Base-by-base conservation (phyloP, 2,888 invertebrate genomes). In the Pachycephus smyrnensis region DNA sequence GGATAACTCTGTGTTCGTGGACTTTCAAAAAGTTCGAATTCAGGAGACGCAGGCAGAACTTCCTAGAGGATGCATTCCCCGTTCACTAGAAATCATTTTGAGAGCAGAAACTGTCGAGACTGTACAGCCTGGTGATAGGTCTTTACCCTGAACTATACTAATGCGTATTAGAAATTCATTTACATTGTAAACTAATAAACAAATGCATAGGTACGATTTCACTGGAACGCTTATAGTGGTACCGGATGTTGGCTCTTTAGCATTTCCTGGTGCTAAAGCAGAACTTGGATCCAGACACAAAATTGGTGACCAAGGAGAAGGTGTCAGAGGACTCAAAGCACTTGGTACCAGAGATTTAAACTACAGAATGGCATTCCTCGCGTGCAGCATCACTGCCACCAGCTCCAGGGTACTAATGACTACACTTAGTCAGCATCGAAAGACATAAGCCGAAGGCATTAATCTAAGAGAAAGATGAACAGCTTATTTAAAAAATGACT, bases 11-110 rank as follows among this genome's bases (percentile, higher is more conserved):
- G 92, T 95, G 33, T 99, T 99, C 92, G 96, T 99, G 1, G 99
- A 99, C 92, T 99, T 99, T 91, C 99, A 99, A 93, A 99, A 99
- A 93, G 96, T 98, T 4, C 94, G 99, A 77, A 96, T 99, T 83
- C 99, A 99, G 91, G 99, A 99, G 92, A 98, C 98, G 0, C 99
- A 99, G 92, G 95, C 98, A 0, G 99, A 99, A 91, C 92, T 99
- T 55, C 99, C 99, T 0, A 93, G 99, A 73, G 99, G 99, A 4
- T 97, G 98, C 88, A 98, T 99, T 87, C 99, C 99, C 0, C 94
- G 99, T 69, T 98, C 98, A 80, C 94, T 99, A 73, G 99, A 99
- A 92, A 94, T 99, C 68, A 96, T 99, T 85, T 92, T 99, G 76
- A 93, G 99, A 83, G 98, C 98, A 0, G 99, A 99, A 92, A 95